Evolutionary conservation across 2,888 invertebrate genomes (phyloP), one percentile per base, ranked within the genome.

Genomic region (Cephalotes varians): DNA sequence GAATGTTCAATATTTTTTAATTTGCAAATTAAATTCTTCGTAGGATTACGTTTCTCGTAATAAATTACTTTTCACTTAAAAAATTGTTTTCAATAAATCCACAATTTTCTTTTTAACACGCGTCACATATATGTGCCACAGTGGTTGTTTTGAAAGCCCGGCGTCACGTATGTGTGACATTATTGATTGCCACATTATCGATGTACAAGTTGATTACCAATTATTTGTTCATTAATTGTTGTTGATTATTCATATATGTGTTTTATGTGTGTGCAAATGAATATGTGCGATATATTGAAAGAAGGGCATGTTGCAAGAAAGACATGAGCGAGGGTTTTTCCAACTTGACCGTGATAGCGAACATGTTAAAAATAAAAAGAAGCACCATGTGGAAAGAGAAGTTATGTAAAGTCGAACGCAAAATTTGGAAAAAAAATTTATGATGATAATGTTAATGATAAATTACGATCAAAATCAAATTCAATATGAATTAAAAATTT

Each of bases 11-110:
- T n/a, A n/a, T 18, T 44, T 73, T 44, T 60, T 28, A 60, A 44
- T 60, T 60, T 73, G 1, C 28, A 72, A 72, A 72, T 56, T 21
- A 28, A 28, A 37, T 60, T 15, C 5, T 73, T 31, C 2, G 10
- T 56, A 40, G 28, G 0, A 40, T 58, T 6, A 18, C 1, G 0
- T 34, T 34, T 60, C 2, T 60, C n/a, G 0, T 60, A 12, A 37
- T 1, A 60, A 60, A 60, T 44, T 65, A 44, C 21, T 44, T 28
- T 18, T 65, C 0, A 28, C 34, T 69, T 69, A 1, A 31, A 4
- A 47, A 67, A 28, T 15, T 12, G n/a, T 18, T 49, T 49, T 69
- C 9, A 31, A 49, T 40, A 72, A 18, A 12, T 25, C 25, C 12
- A 15, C 28, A 28, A 18, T 28, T 21, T 10, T 54, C 5, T 21